These are phyloP conservation scores for Phoeniculus purpureus DNA, from an alignment of 2,797 vertebrate genomes.

Conservation along the genomic window DNA sequence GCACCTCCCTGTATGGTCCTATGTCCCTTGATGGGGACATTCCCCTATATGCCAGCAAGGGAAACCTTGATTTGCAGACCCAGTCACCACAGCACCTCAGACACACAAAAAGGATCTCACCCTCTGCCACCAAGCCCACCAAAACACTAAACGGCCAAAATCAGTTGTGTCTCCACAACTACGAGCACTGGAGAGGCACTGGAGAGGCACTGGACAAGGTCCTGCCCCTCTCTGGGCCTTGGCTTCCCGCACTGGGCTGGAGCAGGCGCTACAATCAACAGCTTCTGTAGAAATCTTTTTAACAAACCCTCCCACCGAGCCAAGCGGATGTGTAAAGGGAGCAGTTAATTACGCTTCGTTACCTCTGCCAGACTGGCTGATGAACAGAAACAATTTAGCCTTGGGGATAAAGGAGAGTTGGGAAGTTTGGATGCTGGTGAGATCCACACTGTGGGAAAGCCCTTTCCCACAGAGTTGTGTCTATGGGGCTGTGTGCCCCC, in stretches of 20 bases:
- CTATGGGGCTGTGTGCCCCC: accelerated
- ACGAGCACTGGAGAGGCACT: not conserved
- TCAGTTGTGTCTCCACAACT: not conserved
- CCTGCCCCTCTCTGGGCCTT: not conserved
- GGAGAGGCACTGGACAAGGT: accelerated
- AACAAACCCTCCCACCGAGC: not conserved
- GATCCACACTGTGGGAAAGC: not conserved
- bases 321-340: not conserved
- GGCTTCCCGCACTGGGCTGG: accelerated
- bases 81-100: accelerated
- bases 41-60: not conserved
- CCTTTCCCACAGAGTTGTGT: not conserved
- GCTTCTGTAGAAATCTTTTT: not conserved
- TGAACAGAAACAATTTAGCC: not conserved
- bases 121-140: not conserved
- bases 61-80: not conserved
- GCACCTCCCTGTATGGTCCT: not conserved
- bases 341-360: not conserved
- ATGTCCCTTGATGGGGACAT: accelerated
- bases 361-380: constrained; percentile 13
- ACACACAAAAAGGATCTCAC: accelerated
- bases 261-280: accelerated
- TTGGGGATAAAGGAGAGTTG: not conserved
- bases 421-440: not conserved
- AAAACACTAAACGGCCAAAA: too few relatives aligned